Evolutionary conservation across 1,140 invertebrate species (phyloP), one percentile per base, ranked within the genome.

Genomic region (Trichonephila clavipes): DNA sequence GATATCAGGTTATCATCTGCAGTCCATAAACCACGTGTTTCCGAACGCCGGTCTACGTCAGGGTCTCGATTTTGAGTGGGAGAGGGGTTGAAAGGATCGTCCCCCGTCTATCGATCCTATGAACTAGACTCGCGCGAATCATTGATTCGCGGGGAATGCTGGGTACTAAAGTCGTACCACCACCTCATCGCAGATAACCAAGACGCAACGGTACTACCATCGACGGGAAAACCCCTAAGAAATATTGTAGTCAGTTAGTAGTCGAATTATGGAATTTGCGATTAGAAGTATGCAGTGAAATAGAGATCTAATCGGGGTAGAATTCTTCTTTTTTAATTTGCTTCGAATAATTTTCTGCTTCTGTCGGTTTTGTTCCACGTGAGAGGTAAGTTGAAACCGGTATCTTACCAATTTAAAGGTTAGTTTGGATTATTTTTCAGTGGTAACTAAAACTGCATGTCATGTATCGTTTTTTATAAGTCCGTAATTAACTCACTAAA

Each of bases 131-230:
- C 28, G 72, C 34, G 34, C 28, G 28, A 40, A 77, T 77, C 72
- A 77, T 77, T 77, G 72, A 77, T 77, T 77, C 72, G 28, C n/a
- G 19, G 21, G 24, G 83, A 51, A 85, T 85, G 83, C 83, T 21
- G 83, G 83, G 83, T 59, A 85, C 8, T 24, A 12, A 10, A 51
- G 82, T 85, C 82, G 44, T n/a, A 85, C 82, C 44, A 85, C 82
- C 82, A n/a, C 21, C 82, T n/a, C 10, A 24, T n/a, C 51, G 3
- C 58, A 44, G 83, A 40, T 77, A 77, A 24, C 18, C 72, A 16
- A 77, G 72, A 40, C 72, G 34, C 28, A 77, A 34, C 72, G 18
- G 72, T 34, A 40, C 72, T 28, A 69, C n/a, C n/a, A n/a, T 28
- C 24, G n/a, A n/a, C 10, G 10, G 66, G 66, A 12, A 24, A 24